Evolutionary conservation across 2,113 vertebrate species (phyloP).

Genomic region (Falcunculus frontatus): DNA sequence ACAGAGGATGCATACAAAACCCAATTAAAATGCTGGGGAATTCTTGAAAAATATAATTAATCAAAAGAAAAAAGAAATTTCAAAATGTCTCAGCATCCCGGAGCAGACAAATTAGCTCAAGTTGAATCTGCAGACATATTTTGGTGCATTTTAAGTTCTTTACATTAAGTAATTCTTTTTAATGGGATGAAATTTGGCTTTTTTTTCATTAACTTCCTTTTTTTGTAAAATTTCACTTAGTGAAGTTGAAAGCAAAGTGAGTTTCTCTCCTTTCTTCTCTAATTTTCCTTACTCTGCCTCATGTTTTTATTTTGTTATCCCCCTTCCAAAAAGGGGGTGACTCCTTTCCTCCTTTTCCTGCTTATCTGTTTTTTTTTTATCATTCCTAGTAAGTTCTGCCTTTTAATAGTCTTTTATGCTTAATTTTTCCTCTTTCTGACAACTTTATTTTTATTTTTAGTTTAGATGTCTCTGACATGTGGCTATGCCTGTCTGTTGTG

Average conservation of each 20-base stretch:
- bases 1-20: background rate
- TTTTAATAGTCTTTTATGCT: background rate
- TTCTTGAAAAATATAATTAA: background rate
- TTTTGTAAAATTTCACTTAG: background rate
- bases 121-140: background rate
- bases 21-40: background rate
- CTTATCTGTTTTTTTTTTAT: background rate
- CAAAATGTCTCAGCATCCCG: background rate
- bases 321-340: background rate
- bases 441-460: background rate
- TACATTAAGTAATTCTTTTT: background rate
- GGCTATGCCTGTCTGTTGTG: background rate
- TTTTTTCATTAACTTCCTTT: background rate
- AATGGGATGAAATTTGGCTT: accelerated
- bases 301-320: background rate
- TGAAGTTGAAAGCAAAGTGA: background rate
- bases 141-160: background rate
- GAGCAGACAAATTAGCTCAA: background rate
- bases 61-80: background rate
- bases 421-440: background rate
- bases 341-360: background rate
- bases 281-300: background rate
- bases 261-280: background rate
- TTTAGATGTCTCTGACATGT: background rate
- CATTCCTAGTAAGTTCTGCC: background rate